These are phyloP conservation scores for Oceanodroma leucorhoa DNA, from an alignment of 2,797 vertebrate species.

Conservation along the genomic window DNA sequence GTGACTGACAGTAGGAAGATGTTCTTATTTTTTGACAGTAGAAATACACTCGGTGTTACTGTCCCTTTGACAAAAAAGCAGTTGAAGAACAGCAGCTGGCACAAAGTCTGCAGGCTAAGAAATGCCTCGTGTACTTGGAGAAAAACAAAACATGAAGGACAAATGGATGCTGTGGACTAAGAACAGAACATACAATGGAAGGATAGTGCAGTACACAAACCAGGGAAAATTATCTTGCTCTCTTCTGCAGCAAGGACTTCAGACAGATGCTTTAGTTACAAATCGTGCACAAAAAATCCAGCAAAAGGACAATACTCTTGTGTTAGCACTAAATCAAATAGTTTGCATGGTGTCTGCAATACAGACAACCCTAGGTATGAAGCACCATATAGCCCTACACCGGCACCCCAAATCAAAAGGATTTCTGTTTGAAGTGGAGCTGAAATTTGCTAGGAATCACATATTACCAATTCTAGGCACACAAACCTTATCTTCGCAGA, in stretches of 20 bases:
- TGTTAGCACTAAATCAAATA: background rate
- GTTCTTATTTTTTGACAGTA: background rate
- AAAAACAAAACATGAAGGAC: background rate
- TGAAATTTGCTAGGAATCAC: background rate
- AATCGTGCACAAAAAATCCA: background rate
- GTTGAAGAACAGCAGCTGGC: background rate
- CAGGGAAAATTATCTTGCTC: background rate
- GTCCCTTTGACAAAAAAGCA: background rate
- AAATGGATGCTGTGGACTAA: background rate
- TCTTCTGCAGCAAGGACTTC: background rate
- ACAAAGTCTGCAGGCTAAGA: background rate
- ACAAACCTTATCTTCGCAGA: background rate
- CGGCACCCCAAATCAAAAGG: background rate
- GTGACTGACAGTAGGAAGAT: background rate
- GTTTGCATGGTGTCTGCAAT: background rate
- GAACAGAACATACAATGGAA: background rate
- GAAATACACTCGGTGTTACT: background rate
- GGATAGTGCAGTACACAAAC: background rate
- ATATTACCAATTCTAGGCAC: background rate
- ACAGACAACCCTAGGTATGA: background rate
- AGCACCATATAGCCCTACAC: background rate
- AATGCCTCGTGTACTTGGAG: background rate
- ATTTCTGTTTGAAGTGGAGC: background rate
- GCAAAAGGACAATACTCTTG: fast-evolving
- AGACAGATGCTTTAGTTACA: background rate